Evolutionary conservation across 2,113 vertebrate genomes (phyloP).

Genomic region (Lamprologus lemairii): DNA sequence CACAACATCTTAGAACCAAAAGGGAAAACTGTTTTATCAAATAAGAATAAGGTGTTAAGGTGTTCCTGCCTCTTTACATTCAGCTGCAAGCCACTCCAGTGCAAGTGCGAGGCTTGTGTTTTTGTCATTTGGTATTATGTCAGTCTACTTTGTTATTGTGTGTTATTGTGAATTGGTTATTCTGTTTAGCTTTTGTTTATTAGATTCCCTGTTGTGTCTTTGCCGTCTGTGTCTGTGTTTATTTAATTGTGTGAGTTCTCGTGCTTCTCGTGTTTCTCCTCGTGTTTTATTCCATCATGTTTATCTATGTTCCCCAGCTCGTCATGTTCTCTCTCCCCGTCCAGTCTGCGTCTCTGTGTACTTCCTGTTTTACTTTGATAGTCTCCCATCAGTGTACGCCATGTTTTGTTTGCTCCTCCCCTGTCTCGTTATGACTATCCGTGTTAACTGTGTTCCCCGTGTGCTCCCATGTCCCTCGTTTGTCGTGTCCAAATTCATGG

Average conservation of each 20-base stretch:
- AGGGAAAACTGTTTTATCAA: background rate
- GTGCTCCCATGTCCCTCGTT: background rate
- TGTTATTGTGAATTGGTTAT: background rate
- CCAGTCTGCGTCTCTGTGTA: background rate
- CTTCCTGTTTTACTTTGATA: background rate
- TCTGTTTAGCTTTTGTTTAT: background rate
- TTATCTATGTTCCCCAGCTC: background rate
- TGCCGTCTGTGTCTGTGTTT: background rate
- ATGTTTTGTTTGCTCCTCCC: background rate
- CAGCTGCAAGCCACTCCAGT: background rate
- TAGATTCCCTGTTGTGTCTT: background rate
- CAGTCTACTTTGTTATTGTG: background rate
- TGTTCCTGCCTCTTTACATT: background rate
- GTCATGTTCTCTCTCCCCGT: background rate
- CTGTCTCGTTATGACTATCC: background rate
- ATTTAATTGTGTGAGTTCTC: background rate
- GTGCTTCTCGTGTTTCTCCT: background rate
- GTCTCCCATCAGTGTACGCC: background rate
- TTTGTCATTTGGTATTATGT: background rate
- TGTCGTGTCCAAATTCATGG: too few species aligned
- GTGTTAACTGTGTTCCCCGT: background rate
- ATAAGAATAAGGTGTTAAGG: background rate
- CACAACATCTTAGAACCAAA: background rate
- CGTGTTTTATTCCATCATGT: background rate
- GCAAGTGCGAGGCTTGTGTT: fast-evolving